These are phyloP conservation scores for Trematomus loennbergii DNA, from an alignment of 2,113 vertebrate species.

Conservation along the genomic window DNA sequence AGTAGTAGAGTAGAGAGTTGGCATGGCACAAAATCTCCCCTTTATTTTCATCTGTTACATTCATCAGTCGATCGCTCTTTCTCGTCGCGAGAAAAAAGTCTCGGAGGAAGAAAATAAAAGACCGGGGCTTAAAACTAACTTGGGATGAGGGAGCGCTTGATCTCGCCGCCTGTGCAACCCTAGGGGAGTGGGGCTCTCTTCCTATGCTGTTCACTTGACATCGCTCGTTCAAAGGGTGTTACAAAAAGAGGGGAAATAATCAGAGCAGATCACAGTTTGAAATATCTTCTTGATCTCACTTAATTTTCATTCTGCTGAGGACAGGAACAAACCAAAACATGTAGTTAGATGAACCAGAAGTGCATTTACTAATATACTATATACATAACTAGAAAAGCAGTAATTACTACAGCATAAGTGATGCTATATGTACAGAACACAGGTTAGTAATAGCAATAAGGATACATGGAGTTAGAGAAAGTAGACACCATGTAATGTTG, in stretches of 20 bases:
- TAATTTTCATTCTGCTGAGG: no score
- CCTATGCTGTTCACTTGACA: background rate
- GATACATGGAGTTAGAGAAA: no score
- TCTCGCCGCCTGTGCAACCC: constrained; percentile 31
- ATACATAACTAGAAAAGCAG: no score
- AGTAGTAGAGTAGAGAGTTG: constrained; percentile 55
- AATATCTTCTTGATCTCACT: background rate
- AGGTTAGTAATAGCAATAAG: no score
- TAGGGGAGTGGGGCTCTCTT: constrained; percentile 2
- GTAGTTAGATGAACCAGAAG: no score
- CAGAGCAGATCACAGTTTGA: background rate
- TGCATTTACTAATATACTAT: no score
- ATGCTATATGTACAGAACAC: no score
- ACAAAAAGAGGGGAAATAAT: background rate
- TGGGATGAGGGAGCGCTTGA: constrained; percentile 30
- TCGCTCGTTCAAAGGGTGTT: constrained; percentile 8
- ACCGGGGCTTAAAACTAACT: background rate
- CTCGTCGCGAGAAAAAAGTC: constrained; percentile 15
- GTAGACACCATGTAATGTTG: no score
- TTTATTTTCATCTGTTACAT: constrained; percentile 76
- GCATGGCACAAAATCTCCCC: constrained; percentile 74
- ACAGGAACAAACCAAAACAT: no score
- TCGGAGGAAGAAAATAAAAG: constrained; percentile 62
- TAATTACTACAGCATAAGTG: no score
- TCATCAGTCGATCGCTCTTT: constrained; percentile 50